Base-by-base conservation (phyloP, 2,113 vertebrate species). In the Ceuthmochares aereus region DNA sequence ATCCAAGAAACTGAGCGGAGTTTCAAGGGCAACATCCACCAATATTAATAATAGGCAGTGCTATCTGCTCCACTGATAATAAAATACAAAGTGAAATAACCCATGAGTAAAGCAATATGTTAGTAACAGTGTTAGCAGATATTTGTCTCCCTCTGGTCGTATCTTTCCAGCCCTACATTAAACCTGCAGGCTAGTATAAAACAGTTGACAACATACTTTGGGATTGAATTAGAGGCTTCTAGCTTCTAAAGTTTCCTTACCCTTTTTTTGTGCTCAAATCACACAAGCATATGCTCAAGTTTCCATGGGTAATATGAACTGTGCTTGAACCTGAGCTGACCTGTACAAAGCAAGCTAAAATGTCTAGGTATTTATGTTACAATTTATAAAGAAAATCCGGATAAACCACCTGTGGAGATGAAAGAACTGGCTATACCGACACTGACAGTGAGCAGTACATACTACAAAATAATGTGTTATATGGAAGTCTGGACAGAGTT, bases 31-130 rank as follows among this genome's bases (percentile, higher is more conserved):
- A 90, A 45, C 45, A 37, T 74, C 34, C 51, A 84, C 72, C 68
- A 63, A 9, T 86, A 90, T 93, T 77, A 76, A 83, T 88, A 92
- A 58, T 12, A 85, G 75, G 52, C 40, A 90, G 42, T 59, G 45
- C 51, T 93, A 58, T 77, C 68, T 0, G 3, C 84, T 90, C 60
- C 60, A n/a, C 42, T 92, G 86, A n/a, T 84, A 89, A 89, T 93
- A 95, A 94, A 93, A 92, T 55, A 55, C 7, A 3, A 77, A 95
- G 83, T 68, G 62, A 94, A 96, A 95, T 60, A 93, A 93, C 49
- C 84, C 74, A 75, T 3, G 6, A 95, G 66, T 89, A 93, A 94
- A 81, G 87, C 60, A 91, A 54, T 89, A 69, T 56, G 62, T 74
- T 89, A 87, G 60, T 23, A 91, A 64, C 17, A 37, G 32, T 27